A percentile compares a stretch with the other conserved stretches of the same genome.
These are phyloP conservation scores for Gallinago solitaria DNA, from an alignment of 2,797 vertebrate genomes.

Conservation along the genomic window DNA sequence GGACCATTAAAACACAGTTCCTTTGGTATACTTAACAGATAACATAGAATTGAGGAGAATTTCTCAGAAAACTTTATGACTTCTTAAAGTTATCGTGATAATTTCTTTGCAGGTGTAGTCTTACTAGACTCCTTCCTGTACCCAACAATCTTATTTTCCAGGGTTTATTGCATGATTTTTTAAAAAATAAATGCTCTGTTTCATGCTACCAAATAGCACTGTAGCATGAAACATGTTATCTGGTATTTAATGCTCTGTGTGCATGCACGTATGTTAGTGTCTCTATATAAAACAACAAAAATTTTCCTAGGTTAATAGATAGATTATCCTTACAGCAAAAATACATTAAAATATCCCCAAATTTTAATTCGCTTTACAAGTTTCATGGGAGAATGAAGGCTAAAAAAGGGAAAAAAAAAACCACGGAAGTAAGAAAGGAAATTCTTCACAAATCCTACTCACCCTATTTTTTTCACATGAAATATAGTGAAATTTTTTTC, in stretches of 20 bases:
- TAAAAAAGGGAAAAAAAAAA: neutral
- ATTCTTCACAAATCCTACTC: neutral
- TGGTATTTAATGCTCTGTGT: neutral
- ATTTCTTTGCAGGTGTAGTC: neutral
- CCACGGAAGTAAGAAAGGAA: neutral
- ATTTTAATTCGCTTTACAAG: neutral
- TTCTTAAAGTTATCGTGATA: neutral
- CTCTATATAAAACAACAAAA: neutral
- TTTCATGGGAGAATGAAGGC: neutral
- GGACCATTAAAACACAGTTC: neutral
- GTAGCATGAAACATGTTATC: neutral
- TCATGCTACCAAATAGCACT: neutral
- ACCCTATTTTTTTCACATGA: neutral
- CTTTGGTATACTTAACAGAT: neutral
- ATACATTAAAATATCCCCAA: neutral
- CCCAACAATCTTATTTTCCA: neutral
- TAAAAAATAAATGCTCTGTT: neutral
- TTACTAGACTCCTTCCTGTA: neutral
- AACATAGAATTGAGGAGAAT: neutral
- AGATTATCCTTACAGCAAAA: neutral
- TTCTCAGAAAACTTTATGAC: neutral
- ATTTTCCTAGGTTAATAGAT: neutral
- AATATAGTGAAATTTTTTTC: neutral
- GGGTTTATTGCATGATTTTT: neutral
- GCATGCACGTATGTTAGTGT: rapidly evolving